Percentiles rank a stretch among this genome's conserved stretches.
phyloP scores from a whole-genome alignment of 2,797 vertebrate species.

The Danionella dracula region DNA sequence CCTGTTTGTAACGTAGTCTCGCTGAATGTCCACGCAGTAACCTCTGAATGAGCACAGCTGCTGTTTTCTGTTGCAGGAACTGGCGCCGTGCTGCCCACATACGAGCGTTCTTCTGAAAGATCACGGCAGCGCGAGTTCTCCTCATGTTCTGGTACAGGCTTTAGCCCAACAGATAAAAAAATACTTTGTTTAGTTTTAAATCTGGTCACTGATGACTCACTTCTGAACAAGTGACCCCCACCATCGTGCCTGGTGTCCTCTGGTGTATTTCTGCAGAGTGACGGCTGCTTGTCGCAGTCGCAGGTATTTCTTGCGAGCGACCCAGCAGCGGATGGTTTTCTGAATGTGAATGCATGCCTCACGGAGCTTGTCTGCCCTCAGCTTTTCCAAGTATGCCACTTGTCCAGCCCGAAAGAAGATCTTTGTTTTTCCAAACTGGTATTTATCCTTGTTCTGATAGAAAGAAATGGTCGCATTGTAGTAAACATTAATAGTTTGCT shows the following conservation, averaged over 20 bases:
- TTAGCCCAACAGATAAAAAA: not conserved
- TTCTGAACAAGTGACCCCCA: constrained; percentile 52
- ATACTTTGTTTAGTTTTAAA: not conserved
- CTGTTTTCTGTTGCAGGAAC: constrained; percentile 68
- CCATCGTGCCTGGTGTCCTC: constrained; percentile 89
- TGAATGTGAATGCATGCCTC: constrained; percentile 89
- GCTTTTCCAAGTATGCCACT: constrained; percentile 94
- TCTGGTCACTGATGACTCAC: not conserved
- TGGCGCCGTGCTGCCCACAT: constrained; percentile 74
- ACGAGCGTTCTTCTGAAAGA: constrained; percentile 83
- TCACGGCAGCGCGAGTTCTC: constrained; percentile 77
- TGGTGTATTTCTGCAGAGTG: constrained; percentile 81
- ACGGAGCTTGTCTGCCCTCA: constrained; percentile 89
- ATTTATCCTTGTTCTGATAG: constrained; percentile 90
- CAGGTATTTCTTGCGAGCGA: constrained; percentile 86
- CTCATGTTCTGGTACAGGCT: constrained; percentile 81
- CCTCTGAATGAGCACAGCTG: constrained; percentile 81
- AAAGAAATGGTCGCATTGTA: no score
- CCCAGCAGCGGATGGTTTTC: constrained; percentile 93
- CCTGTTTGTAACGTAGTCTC: constrained; percentile 70
- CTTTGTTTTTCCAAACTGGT: constrained; percentile 95
- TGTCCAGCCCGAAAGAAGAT: constrained; percentile 98
- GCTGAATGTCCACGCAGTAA: constrained; percentile 75
- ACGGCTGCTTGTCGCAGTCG: constrained; percentile 79
- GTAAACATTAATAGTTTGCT: no score